Evolutionary conservation across 1,140 invertebrate genomes (phyloP), one percentile per base, ranked within the genome.

Genomic region (Bicyclus anynana): DNA sequence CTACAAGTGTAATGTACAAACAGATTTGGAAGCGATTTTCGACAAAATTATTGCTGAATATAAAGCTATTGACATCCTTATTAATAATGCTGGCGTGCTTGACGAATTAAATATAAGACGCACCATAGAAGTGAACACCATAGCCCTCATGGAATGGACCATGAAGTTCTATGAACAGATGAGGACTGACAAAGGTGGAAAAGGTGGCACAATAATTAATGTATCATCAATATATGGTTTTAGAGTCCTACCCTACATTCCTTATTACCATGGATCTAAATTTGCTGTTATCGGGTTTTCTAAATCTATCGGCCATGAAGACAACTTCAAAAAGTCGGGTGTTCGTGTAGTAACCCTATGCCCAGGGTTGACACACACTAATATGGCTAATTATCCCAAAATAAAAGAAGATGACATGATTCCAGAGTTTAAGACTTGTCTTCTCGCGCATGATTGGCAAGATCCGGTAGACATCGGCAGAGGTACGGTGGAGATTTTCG

Each of bases 241-340:
- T 42, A 84, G 87, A 54, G 85, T 90, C n/a, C 88, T 90, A 26
- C 91, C 90, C 16, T 89, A 90, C 56, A 67, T 91, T 52, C 93
- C 93, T 0, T 86, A 92, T 16, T 95, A 95, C 68, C 87, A 89
- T 1, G 92, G 91, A 0, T 93, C 93, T 0, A 95, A 95, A 69
- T 91, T 91, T 67, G 93, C 89, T 7, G 84, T 91, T 2, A 67
- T 90, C 5, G 90, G 89, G 26, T 88, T 91, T 35, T 91, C 90
- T 0, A 84, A 80, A 18, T 89, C 87, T 7, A 73, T 90, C 23
- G 90, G 91, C 64, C 79, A 91, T 53, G 69, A 86, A 37, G 89
- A 80, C 51, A 89, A 90, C 72, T 90, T 83, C 54, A 89, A 90
- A 37, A 86, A 87, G 67, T 87, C 80, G 4, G 90, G 90, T 2